These are phyloP conservation scores for Plusia festucae DNA, from an alignment of 2,888 invertebrate genomes.

Conservation along the genomic window DNA sequence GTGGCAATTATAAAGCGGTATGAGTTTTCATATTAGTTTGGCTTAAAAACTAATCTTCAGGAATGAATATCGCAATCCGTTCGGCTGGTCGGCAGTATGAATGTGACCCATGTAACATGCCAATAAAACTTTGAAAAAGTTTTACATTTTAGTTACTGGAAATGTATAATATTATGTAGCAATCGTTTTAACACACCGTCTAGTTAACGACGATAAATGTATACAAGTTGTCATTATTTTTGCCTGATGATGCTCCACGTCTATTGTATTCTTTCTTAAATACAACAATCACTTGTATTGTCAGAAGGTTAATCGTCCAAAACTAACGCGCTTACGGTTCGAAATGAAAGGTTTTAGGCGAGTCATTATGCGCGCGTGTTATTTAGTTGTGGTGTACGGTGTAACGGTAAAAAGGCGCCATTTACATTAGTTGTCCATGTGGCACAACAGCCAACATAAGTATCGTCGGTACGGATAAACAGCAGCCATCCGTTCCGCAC, in stretches of 20 bases:
- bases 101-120: background rate
- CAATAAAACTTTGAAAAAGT: background rate
- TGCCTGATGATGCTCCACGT: background rate
- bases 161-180: background rate
- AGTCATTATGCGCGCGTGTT: constrained; percentile 78
- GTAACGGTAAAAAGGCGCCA: constrained; percentile 82
- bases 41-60: constrained; percentile 14
- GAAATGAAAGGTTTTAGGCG: constrained; percentile 70
- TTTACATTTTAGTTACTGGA: background rate
- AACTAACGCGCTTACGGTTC: constrained; percentile 67
- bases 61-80: constrained; percentile 12
- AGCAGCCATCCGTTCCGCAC: constrained; percentile 66
- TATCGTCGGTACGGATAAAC: constrained; percentile 57
- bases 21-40: constrained; percentile 28
- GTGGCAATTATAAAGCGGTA: constrained; percentile 38
- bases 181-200: background rate
- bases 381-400: constrained; percentile 75
- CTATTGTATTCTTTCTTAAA: constrained; percentile 33
- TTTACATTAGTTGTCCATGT: constrained; percentile 76
- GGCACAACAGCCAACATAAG: constrained; percentile 68
- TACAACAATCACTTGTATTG: constrained; percentile 49
- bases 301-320: constrained; percentile 70
- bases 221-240: background rate
- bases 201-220: background rate
- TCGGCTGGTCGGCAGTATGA: background rate